Conservation (phyloP, 2,113 vertebrate species). For the Chrysochloris asiatica region DNA sequence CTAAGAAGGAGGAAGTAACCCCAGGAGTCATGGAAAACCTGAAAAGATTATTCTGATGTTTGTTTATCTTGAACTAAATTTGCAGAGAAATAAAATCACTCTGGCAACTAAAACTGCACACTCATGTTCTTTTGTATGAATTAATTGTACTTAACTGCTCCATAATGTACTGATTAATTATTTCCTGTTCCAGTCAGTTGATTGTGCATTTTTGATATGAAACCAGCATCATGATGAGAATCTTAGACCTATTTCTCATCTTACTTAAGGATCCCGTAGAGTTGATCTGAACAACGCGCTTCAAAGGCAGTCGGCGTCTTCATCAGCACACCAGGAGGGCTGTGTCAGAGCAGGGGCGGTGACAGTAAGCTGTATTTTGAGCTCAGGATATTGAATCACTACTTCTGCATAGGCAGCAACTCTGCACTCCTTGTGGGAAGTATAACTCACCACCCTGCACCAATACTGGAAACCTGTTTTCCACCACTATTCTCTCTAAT, state of each 20-base stretch:
- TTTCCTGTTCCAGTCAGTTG: constrained; percentile 79
- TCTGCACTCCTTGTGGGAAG: not conserved
- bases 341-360: not conserved
- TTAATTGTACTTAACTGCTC: constrained; percentile 80
- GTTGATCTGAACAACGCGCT: constrained; percentile 52
- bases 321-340: not conserved
- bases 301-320: constrained; percentile 9
- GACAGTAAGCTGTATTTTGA: constrained; percentile 4
- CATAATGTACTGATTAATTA: constrained; percentile 82
- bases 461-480: not conserved
- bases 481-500: not conserved
- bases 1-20: constrained; percentile 61
- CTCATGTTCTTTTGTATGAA: constrained; percentile 78
- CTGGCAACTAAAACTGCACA: constrained; percentile 68
- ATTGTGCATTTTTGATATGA: constrained; percentile 76
- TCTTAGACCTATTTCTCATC: constrained; percentile 59
- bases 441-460: not conserved
- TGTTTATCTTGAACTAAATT: constrained; percentile 77
- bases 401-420: not conserved
- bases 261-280: constrained; percentile 29
- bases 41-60: constrained; percentile 75
- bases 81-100: constrained; percentile 71
- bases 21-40: constrained; percentile 66
- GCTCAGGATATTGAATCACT: not conserved
- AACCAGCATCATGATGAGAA: constrained; percentile 74